These are phyloP conservation scores for Mylabris sibirica DNA, from an alignment of 2,888 invertebrate genomes.

Conservation along the genomic window DNA sequence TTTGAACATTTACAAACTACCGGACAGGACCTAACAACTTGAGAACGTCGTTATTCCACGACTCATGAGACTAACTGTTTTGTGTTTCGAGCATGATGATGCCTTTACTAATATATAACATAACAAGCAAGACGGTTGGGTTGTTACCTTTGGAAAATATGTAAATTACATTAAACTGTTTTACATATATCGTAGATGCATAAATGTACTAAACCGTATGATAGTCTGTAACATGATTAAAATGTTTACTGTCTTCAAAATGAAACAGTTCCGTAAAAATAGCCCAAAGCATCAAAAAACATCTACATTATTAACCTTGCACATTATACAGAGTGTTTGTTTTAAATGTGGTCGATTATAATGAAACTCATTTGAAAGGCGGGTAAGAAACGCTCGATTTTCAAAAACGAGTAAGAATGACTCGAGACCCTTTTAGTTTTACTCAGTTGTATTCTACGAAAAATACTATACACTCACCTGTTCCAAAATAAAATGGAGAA, in stretches of 20 bases:
- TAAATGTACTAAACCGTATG: conserved; percentile 32
- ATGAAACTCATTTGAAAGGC: too few relatives aligned
- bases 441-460: too few relatives aligned
- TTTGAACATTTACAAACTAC: conserved; percentile 34
- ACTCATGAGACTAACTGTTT: conserved; percentile 33
- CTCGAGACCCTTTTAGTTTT: too few relatives aligned
- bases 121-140: conserved; percentile 21
- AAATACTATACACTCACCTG: too few relatives aligned
- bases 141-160: conserved; percentile 34
- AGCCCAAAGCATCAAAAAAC: neutral
- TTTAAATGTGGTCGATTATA: too few relatives aligned
- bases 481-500: too few relatives aligned
- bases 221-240: conserved; percentile 34
- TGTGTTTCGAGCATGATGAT: conserved; percentile 30
- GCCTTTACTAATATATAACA: conserved; percentile 26
- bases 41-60: conserved; percentile 32
- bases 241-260: conserved; percentile 25
- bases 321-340: neutral
- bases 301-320: neutral
- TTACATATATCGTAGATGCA: conserved; percentile 33
- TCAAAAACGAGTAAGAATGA: too few relatives aligned
- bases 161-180: conserved; percentile 33
- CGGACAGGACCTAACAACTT: conserved; percentile 34
- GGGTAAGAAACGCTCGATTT: too few relatives aligned
- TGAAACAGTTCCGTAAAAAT: conserved; percentile 15